phyloP scores from a whole-genome alignment of 2,888 invertebrate species.

The Xestia sexstrigata region DNA sequence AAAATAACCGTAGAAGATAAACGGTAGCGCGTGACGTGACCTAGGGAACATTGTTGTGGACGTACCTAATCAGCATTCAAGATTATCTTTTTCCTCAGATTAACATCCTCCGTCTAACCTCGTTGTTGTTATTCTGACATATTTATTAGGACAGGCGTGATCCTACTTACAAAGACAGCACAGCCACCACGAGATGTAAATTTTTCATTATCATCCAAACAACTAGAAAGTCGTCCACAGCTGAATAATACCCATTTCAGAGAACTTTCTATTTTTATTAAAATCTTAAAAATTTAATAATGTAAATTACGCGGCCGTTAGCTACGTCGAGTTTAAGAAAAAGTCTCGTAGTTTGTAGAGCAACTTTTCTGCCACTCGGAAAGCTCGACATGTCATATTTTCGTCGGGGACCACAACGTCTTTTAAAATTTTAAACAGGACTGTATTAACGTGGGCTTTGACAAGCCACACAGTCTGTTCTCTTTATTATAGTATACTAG shows the following conservation, averaged over 20 bases:
- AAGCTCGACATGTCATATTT: background rate
- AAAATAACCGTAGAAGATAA: constrained; percentile 15
- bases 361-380: background rate
- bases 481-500: too few species aligned
- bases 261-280: background rate
- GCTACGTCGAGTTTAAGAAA: background rate
- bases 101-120: constrained; percentile 28
- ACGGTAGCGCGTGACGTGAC: constrained; percentile 42
- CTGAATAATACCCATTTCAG: background rate
- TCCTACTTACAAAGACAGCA: background rate
- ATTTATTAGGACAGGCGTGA: background rate
- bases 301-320: background rate
- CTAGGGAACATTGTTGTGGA: constrained; percentile 1
- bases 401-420: too few species aligned
- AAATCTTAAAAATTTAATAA: background rate
- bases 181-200: background rate
- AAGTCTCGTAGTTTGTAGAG: background rate
- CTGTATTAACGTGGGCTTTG: too few species aligned
- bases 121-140: constrained; percentile 9
- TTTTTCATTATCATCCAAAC: background rate
- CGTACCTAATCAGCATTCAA: constrained; percentile 31
- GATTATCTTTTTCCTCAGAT: constrained; percentile 30
- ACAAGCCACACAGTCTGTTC: too few species aligned
- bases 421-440: too few species aligned
- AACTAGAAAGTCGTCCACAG: background rate